Base-by-base conservation (phyloP, 2,888 invertebrate species). In the Ectobius pallidus region DNA sequence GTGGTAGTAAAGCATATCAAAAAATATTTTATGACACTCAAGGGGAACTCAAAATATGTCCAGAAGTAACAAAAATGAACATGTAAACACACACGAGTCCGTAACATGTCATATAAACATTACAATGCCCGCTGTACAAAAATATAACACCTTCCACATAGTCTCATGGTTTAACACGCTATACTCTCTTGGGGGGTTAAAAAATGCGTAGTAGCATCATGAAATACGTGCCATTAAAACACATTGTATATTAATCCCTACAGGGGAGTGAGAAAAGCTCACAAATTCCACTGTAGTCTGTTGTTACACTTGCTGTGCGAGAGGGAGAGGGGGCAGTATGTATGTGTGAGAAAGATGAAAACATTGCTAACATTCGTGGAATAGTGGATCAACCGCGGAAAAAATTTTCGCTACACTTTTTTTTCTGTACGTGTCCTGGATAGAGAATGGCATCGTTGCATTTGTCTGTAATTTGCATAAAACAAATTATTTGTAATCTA, bases 181-280 rank as follows among this genome's bases (percentile, higher is more conserved):
- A 58, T n/a, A n/a, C n/a, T n/a, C 58, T 32, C 32, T 4, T 25
- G 22, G 58, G 32, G 30, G 58, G 7, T n/a, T 58, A 30, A 58
- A 58, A 58, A 22, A 16, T 58, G 9, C 58, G 30, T 58, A 58
- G 32, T 11, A 25, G 1, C 58, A 1, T 11, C 27, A 67, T 72
- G 72, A 72, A 72, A 72, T 72, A 72, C 72, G 69, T 69, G 20
- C 61, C 69, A 72, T 72, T 72, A 72, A 69, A 68, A 62, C 72
- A 49, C 72, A 69, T 72, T 69, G 72, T 62, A 58, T 70, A 72
- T 72, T 72, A 72, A 72, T 72, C 72, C 72, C 68, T 34, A 20
- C 44, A 34, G 62, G 30, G 62, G 39, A 22, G 18, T n/a, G 44
- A 25, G 65, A 22, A 61, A 25, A 30, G 65, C 44, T 46, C 65